Base-by-base conservation (phyloP, 2,113 vertebrate genomes). In the Caracal caracal region DNA sequence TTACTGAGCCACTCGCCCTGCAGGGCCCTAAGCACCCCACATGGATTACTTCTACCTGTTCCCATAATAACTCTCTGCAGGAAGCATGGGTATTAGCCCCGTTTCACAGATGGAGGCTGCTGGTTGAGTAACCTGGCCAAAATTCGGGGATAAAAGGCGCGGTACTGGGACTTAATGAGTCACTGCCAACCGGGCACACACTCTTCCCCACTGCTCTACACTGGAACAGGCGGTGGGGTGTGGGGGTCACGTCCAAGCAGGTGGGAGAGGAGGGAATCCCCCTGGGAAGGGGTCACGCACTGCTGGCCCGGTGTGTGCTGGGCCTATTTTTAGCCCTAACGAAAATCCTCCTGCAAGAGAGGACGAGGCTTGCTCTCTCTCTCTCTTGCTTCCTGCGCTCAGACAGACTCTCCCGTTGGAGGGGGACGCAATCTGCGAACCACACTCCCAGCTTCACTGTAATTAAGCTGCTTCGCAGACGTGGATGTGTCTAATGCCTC, bases 401-500 rank as follows among this genome's bases (percentile, higher is more conserved):
- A 93, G 96, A 87, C 35, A 89, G 61, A 17, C 22, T 80, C 56
- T 86, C 49, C 93, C 61, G 83, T 91, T 56, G 68, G 66, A 81
- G 49, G 68, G 40, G 82, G 61, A 28, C 28, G 63, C 65, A 79
- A 43, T 40, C n/a, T 63, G 87, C 33, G 30, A 30, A 26, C 49
- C 49, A 65, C 2, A 1, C 35, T 87, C 79, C 12, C 33, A 92
- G 73, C 91, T 35, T 97, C 94, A 49, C 85, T 93, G 88, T 89
- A 93, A 96, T 96, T 94, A 94, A 92, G 94, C 82, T 61, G 82
- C 78, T 94, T 91, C 94, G 89, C 53, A 35, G 56, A 88, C 28
- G 49, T 33, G 43, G 35, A 70, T 53, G 61, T 73, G 61, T 68
- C 88, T 66, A 43, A 61, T 53, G 61, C 35, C 56, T 93, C 56